Evolutionary conservation across 2,113 vertebrate genomes (phyloP), one percentile per base, ranked within the genome.

Genomic region (Saccopteryx bilineata): DNA sequence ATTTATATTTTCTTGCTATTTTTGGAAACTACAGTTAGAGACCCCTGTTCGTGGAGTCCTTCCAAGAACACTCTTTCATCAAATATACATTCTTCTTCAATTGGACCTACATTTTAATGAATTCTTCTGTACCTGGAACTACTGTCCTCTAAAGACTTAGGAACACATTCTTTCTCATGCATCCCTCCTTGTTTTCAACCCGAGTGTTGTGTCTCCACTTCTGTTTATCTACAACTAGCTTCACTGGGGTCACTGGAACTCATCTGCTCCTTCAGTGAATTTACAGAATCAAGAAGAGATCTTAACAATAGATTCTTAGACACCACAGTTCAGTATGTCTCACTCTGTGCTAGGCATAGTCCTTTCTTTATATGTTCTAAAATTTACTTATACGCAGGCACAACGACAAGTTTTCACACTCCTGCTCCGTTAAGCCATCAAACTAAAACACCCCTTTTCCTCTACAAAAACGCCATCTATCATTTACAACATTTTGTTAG

Each of bases 11-110:
- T 56, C 28, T 81, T 75, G 33, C 14, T 97, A 39, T 75, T 87
- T 82, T 87, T 75, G 91, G 69, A 90, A 93, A 96, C 56, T 71
- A 48, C 2, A 90, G 54, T 60, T 60, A 96, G 39, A 93, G 52
- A 54, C 3, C 46, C 15, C 56, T 92, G 69, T 94, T 95, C 13
- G 61, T 86, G 54, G 9, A 60, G 60, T 23, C 28, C 24, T 82
- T 28, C 17, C 39, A 28, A 79, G 72, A 92, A 95, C 83, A 56
- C 11, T 89, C 48, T 92, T 93, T 28, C 26, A 10, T 66, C 50
- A 74, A 75, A 88, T 52, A 80, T 9, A 61, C 19, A 63, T 12
- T 14, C 28, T 75, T 87, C 60, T 80, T 65, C 31, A 65, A 18
- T 52, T 21, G n/a, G 60, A 48, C 52, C 65, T 39, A 66, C 48